phyloP scores from a whole-genome alignment of 2,888 invertebrate genomes.

The Erebia epiphron region DNA sequence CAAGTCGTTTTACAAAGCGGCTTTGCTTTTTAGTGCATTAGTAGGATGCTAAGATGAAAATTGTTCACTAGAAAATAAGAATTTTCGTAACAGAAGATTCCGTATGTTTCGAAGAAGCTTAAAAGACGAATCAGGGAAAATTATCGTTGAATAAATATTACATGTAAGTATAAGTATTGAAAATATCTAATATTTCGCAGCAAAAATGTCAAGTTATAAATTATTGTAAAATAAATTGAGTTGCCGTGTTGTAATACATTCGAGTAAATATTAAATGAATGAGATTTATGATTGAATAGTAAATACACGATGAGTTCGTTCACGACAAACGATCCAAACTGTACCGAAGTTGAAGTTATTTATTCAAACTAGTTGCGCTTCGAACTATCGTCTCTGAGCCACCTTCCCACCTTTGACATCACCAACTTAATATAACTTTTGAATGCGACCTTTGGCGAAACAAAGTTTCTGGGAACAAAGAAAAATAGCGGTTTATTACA shows the following conservation, averaged over 20 bases:
- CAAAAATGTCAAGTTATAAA: background rate
- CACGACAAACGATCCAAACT: slow-evolving; percentile 23
- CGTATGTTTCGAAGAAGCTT: too few relatives aligned
- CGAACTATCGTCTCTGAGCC: too few relatives aligned
- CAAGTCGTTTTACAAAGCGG: background rate
- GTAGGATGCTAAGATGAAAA: too few relatives aligned
- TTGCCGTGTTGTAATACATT: background rate
- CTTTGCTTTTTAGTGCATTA: background rate
- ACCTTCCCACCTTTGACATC: slow-evolving; percentile 47
- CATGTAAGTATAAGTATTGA: too few relatives aligned
- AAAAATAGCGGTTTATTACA: slow-evolving; percentile 42
- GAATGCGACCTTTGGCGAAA: slow-evolving; percentile 55
- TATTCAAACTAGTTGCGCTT: slow-evolving; percentile 42
- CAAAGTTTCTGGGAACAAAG: slow-evolving; percentile 45
- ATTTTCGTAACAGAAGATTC: too few relatives aligned
- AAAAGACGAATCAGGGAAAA: too few relatives aligned
- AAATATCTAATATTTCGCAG: too few relatives aligned
- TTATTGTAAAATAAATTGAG: background rate
- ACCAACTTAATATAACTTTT: slow-evolving; percentile 68
- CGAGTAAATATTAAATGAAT: background rate
- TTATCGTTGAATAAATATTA: too few relatives aligned
- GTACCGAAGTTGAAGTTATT: slow-evolving; percentile 42
- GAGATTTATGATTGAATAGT: slow-evolving; percentile 9
- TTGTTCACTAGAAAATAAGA: too few relatives aligned
- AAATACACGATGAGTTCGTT: slow-evolving; percentile 19